Evolutionary conservation across 2,797 vertebrate species (phyloP), one percentile per base, ranked within the genome.

Genomic region (Spea hammondii): DNA sequence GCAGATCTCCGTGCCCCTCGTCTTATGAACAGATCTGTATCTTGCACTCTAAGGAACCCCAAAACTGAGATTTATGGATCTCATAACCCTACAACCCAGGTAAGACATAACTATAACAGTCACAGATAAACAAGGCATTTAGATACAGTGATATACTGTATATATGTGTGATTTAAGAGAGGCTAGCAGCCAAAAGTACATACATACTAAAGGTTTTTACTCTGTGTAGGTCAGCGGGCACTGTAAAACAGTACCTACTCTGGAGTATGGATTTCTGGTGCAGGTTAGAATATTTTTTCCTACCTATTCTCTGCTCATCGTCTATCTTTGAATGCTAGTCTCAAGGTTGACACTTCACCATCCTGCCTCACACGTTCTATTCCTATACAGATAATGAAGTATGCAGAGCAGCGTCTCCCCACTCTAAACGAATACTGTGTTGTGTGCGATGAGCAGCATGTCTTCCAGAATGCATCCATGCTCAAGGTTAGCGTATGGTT

Each of bases 401-500:
- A 99, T 46, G 98, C 97, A 0, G 97, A 99, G 87, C 97, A 99
- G 93, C 94, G 97, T 83, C 96, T 99, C 80, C 97, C 97, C 0
- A 99, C 97, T 0, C 88, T 99, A 84, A 99, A 99, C 0, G 97
- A 99, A 85, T 99, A 99, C 91, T 99, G 97, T 0, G 97, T 99
- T 88, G 97, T 99, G 74, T 99, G 97, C 77, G 97, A 99, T 0
- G 97, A 99, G 81, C 97, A 99, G 91, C 97, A 99, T 48, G 97
- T 99, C 90, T 99, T 99, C 92, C 97, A 99, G 92, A 99, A 99
- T 0, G 97, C 97, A 80, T 99, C 97, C 84, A 99, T 99, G 97
- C 92, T 99, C 74, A 99, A 99, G 97, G 97, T 99, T 88, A 0
- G 3, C 57, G 8, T 69, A 17, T 65, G 53, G 65, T 11, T 8